Conservation (phyloP, 92 coral and sea anemone species). For the Muricea muricata region DNA sequence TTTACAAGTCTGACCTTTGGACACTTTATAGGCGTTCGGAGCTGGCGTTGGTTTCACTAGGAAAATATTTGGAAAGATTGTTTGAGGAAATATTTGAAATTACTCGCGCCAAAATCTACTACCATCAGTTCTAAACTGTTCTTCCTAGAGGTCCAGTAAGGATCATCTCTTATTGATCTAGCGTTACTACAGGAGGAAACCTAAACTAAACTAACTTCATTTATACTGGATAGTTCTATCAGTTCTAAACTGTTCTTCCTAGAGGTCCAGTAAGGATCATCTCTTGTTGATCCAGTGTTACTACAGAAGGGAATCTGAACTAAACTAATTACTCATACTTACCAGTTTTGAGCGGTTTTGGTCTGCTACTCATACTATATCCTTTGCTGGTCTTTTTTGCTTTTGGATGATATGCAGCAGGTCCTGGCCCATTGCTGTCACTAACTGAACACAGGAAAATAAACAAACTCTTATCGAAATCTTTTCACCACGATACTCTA, state of each 20-base stretch:
- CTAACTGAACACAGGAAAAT: neutral
- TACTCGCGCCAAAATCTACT: no score
- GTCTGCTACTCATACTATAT: constrained; percentile 57
- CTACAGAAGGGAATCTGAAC: neutral
- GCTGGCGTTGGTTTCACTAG: constrained; percentile 44
- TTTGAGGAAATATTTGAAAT: no score
- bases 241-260: no score
- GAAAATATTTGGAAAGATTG: no score
- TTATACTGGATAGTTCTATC: no score
- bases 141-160: constrained; percentile 1
- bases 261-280: no score
- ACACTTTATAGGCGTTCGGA: constrained; percentile 52
- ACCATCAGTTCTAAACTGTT: neutral
- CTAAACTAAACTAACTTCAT: no score
- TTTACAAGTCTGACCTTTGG: constrained; percentile 53
- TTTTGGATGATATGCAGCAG: constrained; percentile 47
- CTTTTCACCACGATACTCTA: no score
- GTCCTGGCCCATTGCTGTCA: constrained; percentile 51
- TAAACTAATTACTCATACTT: neutral
- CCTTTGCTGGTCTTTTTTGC: constrained; percentile 2
- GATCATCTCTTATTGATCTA: no score
- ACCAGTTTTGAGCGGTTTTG: constrained; percentile 33
- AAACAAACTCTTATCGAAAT: no score
- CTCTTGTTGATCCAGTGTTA: no score
- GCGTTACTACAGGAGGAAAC: no score